phyloP scores from a whole-genome alignment of 2,113 vertebrate genomes.

The Butastur rufipennis region DNA sequence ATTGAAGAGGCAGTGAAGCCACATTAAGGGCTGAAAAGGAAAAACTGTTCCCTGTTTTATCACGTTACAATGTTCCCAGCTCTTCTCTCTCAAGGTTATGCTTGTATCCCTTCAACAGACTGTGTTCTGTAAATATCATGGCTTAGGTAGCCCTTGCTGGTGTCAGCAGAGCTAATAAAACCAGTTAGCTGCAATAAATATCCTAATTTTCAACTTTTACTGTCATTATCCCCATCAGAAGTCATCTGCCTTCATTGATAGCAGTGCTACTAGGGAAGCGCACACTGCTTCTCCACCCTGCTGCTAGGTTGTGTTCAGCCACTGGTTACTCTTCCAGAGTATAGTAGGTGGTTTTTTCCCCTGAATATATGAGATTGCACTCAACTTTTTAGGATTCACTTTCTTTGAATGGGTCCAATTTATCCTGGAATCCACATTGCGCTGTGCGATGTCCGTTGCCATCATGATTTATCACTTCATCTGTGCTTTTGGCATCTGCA shows the following conservation, averaged over 20 bases:
- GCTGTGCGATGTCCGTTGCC: not conserved
- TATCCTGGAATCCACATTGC: not conserved
- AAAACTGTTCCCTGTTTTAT: not conserved
- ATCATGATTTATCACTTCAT: not conserved
- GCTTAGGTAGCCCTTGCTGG: not conserved
- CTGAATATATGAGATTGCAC: not conserved
- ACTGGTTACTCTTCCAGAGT: not conserved
- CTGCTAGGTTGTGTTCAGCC: not conserved
- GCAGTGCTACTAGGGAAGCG: not conserved
- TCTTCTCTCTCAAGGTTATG: not conserved
- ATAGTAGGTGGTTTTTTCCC: not conserved
- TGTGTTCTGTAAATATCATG: not conserved
- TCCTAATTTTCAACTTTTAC: not conserved
- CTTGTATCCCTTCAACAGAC: not conserved
- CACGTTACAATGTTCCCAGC: not conserved
- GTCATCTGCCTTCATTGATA: not conserved
- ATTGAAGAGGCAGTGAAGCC: not conserved
- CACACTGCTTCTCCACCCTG: not conserved
- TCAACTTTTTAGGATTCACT: not conserved
- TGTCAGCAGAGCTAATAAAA: not conserved
- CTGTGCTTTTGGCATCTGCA: not conserved
- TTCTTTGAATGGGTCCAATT: not conserved
- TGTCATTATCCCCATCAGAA: not conserved
- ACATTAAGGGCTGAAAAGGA: not conserved
- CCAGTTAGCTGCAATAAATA: not conserved